Base-by-base conservation (phyloP, 2,888 invertebrate genomes). In the Allolobophora icterica region DNA sequence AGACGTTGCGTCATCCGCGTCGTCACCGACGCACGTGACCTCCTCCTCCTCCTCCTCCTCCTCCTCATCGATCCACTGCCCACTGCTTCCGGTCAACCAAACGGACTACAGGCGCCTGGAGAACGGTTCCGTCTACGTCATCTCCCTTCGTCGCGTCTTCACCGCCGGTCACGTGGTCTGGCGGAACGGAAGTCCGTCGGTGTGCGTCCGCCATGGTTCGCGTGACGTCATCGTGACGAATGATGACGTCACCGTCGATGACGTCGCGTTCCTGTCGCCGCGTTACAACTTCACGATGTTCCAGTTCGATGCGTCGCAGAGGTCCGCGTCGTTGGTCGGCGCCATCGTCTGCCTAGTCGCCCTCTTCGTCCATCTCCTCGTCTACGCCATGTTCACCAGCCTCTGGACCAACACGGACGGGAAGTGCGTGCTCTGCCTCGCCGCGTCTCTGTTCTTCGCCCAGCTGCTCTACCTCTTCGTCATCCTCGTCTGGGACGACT, bases 121-220 rank as follows among this genome's bases (percentile, higher is more conserved):
- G 8, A 90, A 90, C 71, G 90, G 90, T 5, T 90, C 90, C 6
- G 5, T 71, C 33, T 71, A 52, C 90, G 71, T 90, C 90, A 19
- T 24, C 0, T 90, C 90, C 71, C 45, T 90, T 17, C 90, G 58
- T 5, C 52, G 34, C 38, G 19, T 42, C 42, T 40, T 89, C 89
- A 4, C 42, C 52, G 35, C 89, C 30, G 40, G 33, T 34, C 42
- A 89, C 38, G 38, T 38, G 38, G 13, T 38, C 89, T 89, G 89
- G 89, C 42, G 15, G n/a, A 34, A 19, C 33, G 45, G 38, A 34
- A 89, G 89, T 34, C 17, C n/a, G 30, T 52, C 30, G 34, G 58
- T 58, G 6, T 71, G 71, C 83, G 13, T 89, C 40, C 89, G 38
- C 1, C 19, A 40, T 19, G 33, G 89, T 17, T 17, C 21, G 15